Conservation (phyloP, 1,140 invertebrate genomes). For the Lepidurus arcticus region DNA sequence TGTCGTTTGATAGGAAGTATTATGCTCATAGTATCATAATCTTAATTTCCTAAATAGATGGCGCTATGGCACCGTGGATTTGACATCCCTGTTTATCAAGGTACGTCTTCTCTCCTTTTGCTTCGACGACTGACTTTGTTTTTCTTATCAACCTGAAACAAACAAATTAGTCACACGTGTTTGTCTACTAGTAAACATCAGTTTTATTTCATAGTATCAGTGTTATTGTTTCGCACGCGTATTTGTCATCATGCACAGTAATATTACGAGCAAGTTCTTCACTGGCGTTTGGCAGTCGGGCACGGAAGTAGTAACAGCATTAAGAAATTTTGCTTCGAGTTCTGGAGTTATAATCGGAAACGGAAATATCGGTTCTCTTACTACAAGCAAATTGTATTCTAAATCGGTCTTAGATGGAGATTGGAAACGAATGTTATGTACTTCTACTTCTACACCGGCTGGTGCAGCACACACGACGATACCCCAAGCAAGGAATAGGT, state of each 20-base stretch:
- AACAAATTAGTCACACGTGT: too few relatives aligned
- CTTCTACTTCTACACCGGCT: not conserved
- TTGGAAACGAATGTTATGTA: not conserved
- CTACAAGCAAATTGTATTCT: not conserved
- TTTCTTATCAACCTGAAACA: too few relatives aligned
- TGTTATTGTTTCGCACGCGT: not conserved
- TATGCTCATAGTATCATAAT: too few relatives aligned
- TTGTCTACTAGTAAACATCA: too few relatives aligned
- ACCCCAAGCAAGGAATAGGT: constrained; percentile 50
- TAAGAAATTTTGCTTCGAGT: constrained; percentile 10
- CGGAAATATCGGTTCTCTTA: not conserved
- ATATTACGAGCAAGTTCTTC: not conserved
- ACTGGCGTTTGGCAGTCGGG: constrained; percentile 5
- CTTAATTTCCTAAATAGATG: too few relatives aligned
- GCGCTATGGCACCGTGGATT: too few relatives aligned
- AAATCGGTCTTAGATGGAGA: not conserved
- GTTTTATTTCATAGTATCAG: too few relatives aligned
- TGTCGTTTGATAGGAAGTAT: too few relatives aligned
- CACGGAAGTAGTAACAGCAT: not conserved
- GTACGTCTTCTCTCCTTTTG: too few relatives aligned
- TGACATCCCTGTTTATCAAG: too few relatives aligned
- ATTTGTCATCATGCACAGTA: not conserved
- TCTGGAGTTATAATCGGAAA: not conserved
- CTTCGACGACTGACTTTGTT: too few relatives aligned
- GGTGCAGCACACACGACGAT: not conserved